Percentiles rank a stretch among this genome's conserved stretches.
phyloP scores from a whole-genome alignment of 2,113 vertebrate species.

The Spermophilus dauricus region DNA sequence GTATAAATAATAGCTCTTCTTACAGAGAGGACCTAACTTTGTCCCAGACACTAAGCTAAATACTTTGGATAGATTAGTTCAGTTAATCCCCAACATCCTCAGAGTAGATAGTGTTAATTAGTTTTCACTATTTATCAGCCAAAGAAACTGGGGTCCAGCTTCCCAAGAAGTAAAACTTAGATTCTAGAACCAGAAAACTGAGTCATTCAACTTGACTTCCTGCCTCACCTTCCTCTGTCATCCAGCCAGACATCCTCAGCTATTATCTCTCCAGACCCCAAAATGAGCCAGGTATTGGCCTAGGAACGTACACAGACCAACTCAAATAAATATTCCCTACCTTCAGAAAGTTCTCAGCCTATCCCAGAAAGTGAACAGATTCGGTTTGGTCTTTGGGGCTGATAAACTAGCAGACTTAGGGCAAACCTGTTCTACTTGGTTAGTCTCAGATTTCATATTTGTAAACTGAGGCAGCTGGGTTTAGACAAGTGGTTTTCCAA shows the following conservation, averaged over 20 bases:
- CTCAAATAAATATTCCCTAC: neutral
- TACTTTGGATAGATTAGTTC: neutral
- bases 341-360: neutral
- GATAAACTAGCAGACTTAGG: neutral
- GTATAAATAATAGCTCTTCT: neutral
- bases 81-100: neutral
- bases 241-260: neutral
- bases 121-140: neutral
- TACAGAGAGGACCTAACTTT: neutral
- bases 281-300: neutral
- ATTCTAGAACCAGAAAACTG: neutral
- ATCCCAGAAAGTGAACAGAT: neutral
- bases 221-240: neutral
- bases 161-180: neutral
- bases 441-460: neutral
- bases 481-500: neutral
- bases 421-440: neutral
- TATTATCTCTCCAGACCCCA: neutral
- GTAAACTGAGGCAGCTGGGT: neutral
- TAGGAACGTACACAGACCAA: neutral
- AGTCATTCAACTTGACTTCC: constrained; percentile 11
- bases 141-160: neutral
- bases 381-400: neutral
- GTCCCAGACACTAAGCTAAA: neutral
- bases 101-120: neutral